Evolutionary conservation across 2,797 vertebrate species (phyloP).

Genomic region (Channallabes apus): DNA sequence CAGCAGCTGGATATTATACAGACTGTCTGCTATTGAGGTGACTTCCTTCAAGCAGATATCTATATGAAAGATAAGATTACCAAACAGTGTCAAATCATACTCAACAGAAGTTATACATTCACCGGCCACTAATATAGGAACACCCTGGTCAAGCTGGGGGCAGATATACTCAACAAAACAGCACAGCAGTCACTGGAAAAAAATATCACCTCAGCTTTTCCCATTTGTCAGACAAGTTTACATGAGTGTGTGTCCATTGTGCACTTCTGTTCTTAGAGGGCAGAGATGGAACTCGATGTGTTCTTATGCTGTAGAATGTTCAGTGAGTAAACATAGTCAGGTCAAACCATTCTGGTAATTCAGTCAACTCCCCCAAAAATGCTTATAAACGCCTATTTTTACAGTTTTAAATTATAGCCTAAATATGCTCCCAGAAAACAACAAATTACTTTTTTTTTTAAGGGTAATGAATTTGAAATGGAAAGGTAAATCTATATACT

Average conservation of each 20-base stretch:
- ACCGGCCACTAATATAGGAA: not conserved
- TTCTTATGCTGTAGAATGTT: not conserved
- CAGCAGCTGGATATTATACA: conserved; percentile 94
- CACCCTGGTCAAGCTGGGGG: too few species aligned
- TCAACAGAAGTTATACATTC: not conserved
- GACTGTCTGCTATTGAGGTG: conserved; percentile 90
- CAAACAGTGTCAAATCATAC: conserved; percentile 13
- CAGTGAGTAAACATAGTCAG: not conserved
- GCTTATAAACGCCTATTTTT: too few species aligned
- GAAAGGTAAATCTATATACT: too few species aligned
- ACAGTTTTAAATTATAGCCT: too few species aligned
- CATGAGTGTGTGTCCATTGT: not conserved
- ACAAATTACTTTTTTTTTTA: too few species aligned
- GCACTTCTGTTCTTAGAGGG: not conserved
- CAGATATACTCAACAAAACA: too few species aligned
- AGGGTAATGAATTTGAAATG: too few species aligned
- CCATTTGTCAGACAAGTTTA: not conserved
- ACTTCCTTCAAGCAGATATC: conserved; percentile 97
- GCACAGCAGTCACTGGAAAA: not conserved
- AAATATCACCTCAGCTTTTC: not conserved
- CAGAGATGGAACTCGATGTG: not conserved
- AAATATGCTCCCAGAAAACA: too few species aligned
- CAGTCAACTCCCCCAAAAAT: too few species aligned
- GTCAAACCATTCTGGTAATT: too few species aligned
- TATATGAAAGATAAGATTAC: conserved; percentile 62